phyloP scores from a whole-genome alignment of 2,797 vertebrate genomes.

The Channallabes apus region DNA sequence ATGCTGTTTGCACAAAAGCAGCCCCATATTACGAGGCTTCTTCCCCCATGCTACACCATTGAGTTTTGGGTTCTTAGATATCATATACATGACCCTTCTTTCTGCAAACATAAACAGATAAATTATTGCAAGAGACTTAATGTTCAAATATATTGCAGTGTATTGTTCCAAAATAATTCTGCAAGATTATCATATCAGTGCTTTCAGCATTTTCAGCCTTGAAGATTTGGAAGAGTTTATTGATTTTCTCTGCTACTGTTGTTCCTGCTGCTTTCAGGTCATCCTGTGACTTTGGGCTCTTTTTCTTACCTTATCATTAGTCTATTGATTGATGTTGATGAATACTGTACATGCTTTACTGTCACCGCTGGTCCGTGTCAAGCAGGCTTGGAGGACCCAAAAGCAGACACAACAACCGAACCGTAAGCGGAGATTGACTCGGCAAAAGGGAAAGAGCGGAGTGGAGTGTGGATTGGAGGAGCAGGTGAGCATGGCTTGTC shows the following conservation, averaged over 20 bases:
- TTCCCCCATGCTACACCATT: not conserved
- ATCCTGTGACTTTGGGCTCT: no score
- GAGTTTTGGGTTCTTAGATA: not conserved
- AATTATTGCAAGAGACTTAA: not conserved
- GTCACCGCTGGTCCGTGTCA: no score
- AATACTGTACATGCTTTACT: no score
- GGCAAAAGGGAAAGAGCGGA: no score
- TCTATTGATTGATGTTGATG: no score
- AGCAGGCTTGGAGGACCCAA: no score
- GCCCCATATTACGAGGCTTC: not conserved
- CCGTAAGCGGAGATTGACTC: no score
- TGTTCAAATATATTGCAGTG: no score
- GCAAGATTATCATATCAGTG: not conserved
- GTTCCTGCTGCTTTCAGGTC: not conserved
- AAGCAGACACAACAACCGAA: no score
- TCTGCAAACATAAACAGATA: not conserved
- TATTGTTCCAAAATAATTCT: not conserved
- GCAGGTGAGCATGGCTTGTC: no score
- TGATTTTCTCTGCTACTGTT: not conserved
- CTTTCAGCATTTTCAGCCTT: not conserved
- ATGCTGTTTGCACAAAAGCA: not conserved
- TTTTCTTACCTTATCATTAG: not conserved
- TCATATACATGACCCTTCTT: not conserved
- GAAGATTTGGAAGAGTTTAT: not conserved
- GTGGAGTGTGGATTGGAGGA: no score